Conservation (phyloP, 2,113 vertebrate species). For the Corynorhinus townsendii region DNA sequence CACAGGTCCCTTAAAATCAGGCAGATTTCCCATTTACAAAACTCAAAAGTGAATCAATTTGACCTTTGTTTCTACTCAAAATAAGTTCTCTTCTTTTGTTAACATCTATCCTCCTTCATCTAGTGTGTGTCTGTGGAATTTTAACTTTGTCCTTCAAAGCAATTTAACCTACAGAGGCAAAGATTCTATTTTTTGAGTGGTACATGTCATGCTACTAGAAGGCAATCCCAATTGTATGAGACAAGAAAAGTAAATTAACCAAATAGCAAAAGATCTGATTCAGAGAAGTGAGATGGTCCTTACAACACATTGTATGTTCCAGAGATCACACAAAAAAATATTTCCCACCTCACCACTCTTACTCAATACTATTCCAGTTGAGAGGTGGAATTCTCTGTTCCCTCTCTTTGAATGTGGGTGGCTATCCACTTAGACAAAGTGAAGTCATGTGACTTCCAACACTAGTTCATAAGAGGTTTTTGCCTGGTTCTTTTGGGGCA, state of each 20-base stretch:
- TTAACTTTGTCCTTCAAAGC: background rate
- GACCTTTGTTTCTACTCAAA: background rate
- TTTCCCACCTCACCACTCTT: background rate
- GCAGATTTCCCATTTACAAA: background rate
- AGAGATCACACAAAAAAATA: background rate
- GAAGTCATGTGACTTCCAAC: background rate
- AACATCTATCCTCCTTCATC: background rate
- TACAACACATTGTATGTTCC: background rate
- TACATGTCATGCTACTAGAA: background rate
- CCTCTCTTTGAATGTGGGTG: background rate
- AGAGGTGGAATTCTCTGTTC: background rate
- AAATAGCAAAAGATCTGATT: background rate
- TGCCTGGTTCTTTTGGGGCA: background rate
- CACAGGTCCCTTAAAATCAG: background rate
- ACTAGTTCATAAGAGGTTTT: background rate
- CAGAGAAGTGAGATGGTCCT: background rate
- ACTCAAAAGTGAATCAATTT: background rate
- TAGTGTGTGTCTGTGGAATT: background rate
- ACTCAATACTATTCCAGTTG: background rate
- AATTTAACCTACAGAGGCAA: background rate
- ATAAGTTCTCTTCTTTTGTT: background rate
- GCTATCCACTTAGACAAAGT: background rate
- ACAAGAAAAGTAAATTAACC: background rate
- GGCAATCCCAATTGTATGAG: background rate
- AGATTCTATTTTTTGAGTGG: background rate